Percentiles rank a stretch among this genome's conserved stretches.
These are phyloP conservation scores for Hipparchia semele DNA, from an alignment of 2,888 invertebrate genomes.

Conservation along the genomic window DNA sequence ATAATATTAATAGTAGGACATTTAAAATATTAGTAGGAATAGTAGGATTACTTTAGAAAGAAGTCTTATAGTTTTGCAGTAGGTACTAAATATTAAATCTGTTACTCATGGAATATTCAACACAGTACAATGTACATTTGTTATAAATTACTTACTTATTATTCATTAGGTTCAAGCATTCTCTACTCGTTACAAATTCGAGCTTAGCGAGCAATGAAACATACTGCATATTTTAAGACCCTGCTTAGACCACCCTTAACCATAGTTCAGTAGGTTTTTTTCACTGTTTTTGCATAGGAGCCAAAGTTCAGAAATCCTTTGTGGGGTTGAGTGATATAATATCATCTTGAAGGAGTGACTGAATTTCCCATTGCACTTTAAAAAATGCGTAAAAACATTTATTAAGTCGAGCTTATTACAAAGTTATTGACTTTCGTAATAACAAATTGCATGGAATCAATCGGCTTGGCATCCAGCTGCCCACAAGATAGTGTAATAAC, in stretches of 20 bases:
- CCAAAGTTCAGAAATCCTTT: not conserved
- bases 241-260: constrained; percentile 21
- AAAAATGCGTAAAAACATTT: too few species aligned
- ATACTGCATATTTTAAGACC: constrained; percentile 23
- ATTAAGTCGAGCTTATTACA: too few species aligned
- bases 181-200: constrained; percentile 26
- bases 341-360: too few species aligned
- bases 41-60: not conserved
- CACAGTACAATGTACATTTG: constrained; percentile 24
- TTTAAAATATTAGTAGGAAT: too few species aligned
- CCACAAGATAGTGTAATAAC: too few species aligned
- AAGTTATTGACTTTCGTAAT: too few species aligned
- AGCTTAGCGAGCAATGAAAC: constrained; percentile 21
- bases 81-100: constrained; percentile 11
- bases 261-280: not conserved
- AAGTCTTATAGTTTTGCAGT: not conserved
- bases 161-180: constrained; percentile 27
- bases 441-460: too few species aligned
- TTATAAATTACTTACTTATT: constrained; percentile 29
- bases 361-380: too few species aligned
- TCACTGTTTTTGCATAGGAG: not conserved
- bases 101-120: constrained; percentile 24
- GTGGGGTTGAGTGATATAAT: too few species aligned
- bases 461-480: too few species aligned
- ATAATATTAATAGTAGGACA: too few species aligned